Evolutionary conservation across 2,113 vertebrate genomes (phyloP).

Genomic region (Scolopax mira): DNA sequence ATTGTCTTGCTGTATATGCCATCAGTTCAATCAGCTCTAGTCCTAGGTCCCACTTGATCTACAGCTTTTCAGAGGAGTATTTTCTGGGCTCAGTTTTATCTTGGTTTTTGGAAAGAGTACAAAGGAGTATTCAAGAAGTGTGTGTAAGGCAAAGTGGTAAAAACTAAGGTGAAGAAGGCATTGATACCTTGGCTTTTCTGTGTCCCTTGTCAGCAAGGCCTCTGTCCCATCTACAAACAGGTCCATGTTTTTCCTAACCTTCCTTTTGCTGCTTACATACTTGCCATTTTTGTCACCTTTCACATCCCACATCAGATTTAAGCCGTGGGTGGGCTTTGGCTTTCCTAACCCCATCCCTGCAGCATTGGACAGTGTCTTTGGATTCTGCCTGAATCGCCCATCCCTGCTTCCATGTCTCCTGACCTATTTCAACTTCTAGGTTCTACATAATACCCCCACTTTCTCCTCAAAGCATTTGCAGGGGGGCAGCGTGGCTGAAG

Average conservation of each 20-base stretch:
- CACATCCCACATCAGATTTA: background rate
- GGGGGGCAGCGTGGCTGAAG: background rate
- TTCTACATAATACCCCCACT: background rate
- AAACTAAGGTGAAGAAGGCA: background rate
- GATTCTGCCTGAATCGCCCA: fast-evolving
- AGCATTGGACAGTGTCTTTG: background rate
- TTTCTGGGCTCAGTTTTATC: background rate
- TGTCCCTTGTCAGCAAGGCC: background rate
- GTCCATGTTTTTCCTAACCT: background rate
- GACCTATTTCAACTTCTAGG: background rate
- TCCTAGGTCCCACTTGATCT: background rate
- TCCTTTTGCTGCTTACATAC: background rate
- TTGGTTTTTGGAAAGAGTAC: background rate
- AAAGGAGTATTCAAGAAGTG: background rate
- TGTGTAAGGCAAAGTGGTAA: background rate
- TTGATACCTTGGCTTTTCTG: background rate
- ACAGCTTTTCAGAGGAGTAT: background rate
- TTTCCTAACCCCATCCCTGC: background rate
- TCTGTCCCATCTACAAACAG: fast-evolving
- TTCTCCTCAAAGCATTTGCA: background rate
- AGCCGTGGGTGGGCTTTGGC: background rate
- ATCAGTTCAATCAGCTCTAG: background rate
- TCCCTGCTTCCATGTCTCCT: background rate
- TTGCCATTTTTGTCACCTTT: background rate
- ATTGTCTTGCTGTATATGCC: background rate